Base-by-base conservation (phyloP, 64 coral and sea anemone species). In the Montipora cactus region DNA sequence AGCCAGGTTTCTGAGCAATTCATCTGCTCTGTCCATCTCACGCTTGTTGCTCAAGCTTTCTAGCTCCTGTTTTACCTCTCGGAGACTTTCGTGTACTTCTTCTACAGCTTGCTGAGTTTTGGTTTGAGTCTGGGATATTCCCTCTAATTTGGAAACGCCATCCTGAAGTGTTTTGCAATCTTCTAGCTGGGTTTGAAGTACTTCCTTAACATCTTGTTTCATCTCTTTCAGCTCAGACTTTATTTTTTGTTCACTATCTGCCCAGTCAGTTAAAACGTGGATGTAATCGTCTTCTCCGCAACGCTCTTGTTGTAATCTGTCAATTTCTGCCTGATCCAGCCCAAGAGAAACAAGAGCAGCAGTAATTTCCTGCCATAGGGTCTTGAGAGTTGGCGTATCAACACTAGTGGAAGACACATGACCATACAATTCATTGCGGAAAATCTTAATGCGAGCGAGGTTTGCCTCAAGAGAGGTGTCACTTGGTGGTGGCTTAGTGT, bases 401-500 rank as follows among this genome's bases (percentile, higher is more conserved):
- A 84, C 44, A 6, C 49, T 18, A 84, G 18, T 84, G 51, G 21
- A 12, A 21, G 53, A 51, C 8, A 84, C 23, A n/a, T 84, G 81
- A 16, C 81, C 81, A 11, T 84, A 84, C 23, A 84, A 10, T 46
- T 84, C 14, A 84, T 84, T 84, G 9, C 81, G 57, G 21, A 51
- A 84, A 66, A 64, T 25, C 57, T 84, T 84, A 8, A 84, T 46
- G 14, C 57, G 25, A n/a, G 7, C 81, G 13, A 84, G 81, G 55
- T 64, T 62, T 25, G 81, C 81, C 67, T 84, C 81, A 18, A 4
- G 19, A 44, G 81, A 84, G 9, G 67, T 15, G 51, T 64, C 57
- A 48, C 16, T 51, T 49, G 79, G 3, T 9, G 28, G 10, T 49
- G 79, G 79, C 52, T 50, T 14, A 7, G 7, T 52, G 8, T 84